These are phyloP conservation scores for Dexiosoma caninum DNA, from an alignment of 2,888 invertebrate genomes.

Conservation along the genomic window DNA sequence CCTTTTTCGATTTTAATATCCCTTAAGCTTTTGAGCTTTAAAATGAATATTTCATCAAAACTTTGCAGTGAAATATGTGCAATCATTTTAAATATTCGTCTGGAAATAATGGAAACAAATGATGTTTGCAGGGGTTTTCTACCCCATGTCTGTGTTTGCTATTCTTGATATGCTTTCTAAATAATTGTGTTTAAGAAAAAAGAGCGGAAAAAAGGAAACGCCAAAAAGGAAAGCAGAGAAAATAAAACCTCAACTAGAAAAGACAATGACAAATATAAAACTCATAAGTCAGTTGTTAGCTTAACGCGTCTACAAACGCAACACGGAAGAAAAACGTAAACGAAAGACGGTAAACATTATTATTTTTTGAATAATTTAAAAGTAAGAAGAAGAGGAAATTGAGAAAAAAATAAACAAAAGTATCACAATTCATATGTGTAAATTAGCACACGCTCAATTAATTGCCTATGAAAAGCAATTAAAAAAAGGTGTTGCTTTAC, in stretches of 20 bases:
- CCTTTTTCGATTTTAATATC: background rate
- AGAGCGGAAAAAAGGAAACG: conserved; percentile 13
- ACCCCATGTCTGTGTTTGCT: background rate
- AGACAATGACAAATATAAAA: conserved; percentile 40
- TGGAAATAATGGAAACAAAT: conserved; percentile 20
- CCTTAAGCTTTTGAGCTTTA: background rate
- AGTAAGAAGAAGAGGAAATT: conserved; percentile 1
- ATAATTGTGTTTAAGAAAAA: background rate
- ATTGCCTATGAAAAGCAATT: background rate
- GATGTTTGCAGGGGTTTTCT: background rate
- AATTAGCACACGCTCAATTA: conserved; percentile 15
- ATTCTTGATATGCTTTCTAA: conserved; percentile 2
- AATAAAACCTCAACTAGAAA: conserved; percentile 39
- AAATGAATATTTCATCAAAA: conserved; percentile 5
- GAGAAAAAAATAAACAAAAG: conserved; percentile 3
- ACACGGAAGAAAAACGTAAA: conserved; percentile 36
- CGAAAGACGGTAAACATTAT: conserved; percentile 20
- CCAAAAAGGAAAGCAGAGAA: conserved; percentile 35
- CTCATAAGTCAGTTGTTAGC: conserved; percentile 63
- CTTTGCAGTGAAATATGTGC: background rate
- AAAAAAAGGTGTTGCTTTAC: background rate
- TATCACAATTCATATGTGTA: conserved; percentile 11
- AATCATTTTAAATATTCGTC: background rate
- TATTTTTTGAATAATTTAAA: conserved; percentile 27
- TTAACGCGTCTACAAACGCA: conserved; percentile 62